These are phyloP conservation scores for Aplysina aerophoba DNA, from an alignment of 37 sponge, comb jelly and placozoan genomes.

Conservation along the genomic window DNA sequence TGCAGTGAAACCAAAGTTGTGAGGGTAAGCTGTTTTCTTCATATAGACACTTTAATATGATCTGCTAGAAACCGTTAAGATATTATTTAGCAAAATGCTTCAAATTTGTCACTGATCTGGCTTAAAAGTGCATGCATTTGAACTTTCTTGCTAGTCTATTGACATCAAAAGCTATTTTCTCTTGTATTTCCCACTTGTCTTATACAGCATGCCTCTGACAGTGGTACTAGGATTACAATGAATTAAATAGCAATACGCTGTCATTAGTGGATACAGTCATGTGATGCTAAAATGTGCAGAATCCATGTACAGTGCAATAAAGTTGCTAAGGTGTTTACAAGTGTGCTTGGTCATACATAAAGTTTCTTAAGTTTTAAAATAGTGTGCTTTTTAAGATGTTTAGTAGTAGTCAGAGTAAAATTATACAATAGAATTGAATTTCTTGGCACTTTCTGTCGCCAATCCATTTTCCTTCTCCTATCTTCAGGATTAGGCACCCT, in stretches of 20 bases:
- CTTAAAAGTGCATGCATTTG: neutral
- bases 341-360: neutral
- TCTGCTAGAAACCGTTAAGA: neutral
- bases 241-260: neutral
- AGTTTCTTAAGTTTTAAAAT: constrained; percentile 37
- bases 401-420: constrained; percentile 49
- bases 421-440: constrained; percentile 39
- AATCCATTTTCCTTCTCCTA: constrained; percentile 39
- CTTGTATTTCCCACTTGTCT: neutral
- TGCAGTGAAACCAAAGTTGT: too few relatives aligned
- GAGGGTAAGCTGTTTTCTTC: too few relatives aligned
- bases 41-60: neutral
- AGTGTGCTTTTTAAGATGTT: constrained; percentile 49
- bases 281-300: neutral
- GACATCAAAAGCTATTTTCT: neutral
- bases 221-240: neutral
- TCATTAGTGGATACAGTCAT: neutral
- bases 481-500: neutral
- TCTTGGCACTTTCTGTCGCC: constrained; percentile 53
- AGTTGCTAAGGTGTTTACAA: neutral
- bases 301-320: neutral
- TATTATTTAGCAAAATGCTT: neutral
- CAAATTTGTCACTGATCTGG: neutral
- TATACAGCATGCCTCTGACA: neutral
- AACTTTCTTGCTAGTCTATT: neutral